Conservation (phyloP, 2,113 vertebrate genomes). For the Acrocephalus arundinaceus region DNA sequence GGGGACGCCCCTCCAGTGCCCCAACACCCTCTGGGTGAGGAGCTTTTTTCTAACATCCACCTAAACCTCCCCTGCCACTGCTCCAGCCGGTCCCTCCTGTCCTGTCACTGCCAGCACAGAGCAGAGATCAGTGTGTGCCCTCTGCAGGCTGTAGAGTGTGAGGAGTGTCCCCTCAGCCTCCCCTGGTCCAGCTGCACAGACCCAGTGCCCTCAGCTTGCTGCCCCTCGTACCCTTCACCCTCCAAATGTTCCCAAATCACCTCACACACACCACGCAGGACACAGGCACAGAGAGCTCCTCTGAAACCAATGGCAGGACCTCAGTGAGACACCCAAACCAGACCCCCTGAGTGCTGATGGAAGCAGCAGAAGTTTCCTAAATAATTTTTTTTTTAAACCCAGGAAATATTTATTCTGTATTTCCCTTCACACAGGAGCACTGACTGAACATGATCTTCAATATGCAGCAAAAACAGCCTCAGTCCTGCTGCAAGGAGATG, state of each 20-base stretch:
- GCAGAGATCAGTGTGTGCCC: not conserved
- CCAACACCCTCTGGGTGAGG: not conserved
- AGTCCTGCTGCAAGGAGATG: not conserved
- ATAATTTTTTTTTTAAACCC: not conserved
- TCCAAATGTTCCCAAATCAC: not conserved
- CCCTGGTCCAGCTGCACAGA: not conserved
- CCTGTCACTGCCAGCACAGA: not conserved
- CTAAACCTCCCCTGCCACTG: not conserved
- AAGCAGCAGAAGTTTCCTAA: not conserved
- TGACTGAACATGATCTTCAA: not conserved
- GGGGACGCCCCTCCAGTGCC: not conserved
- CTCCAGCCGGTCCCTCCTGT: not conserved
- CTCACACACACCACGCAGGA: fast-evolving
- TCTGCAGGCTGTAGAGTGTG: fast-evolving
- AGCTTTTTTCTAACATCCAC: not conserved
- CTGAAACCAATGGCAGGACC: not conserved
- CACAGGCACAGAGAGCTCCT: not conserved
- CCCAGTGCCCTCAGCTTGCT: not conserved
- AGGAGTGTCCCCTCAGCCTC: not conserved
- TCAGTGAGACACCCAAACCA: not conserved
- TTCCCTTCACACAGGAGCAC: not conserved
- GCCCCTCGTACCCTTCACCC: not conserved
- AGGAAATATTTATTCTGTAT: not conserved
- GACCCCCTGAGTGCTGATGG: not conserved
- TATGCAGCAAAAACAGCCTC: not conserved